Evolutionary conservation across 2,888 invertebrate species (phyloP).

Genomic region (Tethea ocularis): DNA sequence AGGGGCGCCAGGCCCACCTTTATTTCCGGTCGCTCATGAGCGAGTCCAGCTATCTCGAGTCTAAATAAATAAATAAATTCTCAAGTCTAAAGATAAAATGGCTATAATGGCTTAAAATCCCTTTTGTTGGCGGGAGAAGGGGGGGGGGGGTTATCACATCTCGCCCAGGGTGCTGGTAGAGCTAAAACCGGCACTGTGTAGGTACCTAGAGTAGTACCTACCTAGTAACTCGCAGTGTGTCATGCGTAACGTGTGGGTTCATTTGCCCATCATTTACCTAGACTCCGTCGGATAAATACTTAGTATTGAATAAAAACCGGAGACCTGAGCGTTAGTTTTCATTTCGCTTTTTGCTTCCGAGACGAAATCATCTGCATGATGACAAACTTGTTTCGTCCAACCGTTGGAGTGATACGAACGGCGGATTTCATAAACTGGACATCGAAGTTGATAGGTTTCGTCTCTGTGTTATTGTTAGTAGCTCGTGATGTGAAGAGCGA

Average conservation of each 20-base stretch:
- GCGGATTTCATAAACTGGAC: conserved; percentile 14
- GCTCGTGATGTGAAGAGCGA: conserved; percentile 40
- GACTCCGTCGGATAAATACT: conserved; percentile 15
- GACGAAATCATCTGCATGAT: conserved; percentile 40
- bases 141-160: no score
- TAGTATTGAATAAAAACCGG: conserved; percentile 50
- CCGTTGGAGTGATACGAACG: conserved; percentile 21
- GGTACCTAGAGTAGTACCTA: conserved; percentile 8
- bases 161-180: not conserved
- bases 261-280: conserved; percentile 48
- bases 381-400: conserved; percentile 38
- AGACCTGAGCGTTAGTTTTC: conserved; percentile 44
- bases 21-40: no score
- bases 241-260: conserved; percentile 24
- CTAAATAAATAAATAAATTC: no score
- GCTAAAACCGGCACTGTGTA: no score
- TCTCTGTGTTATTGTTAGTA: conserved; percentile 19
- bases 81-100: no score
- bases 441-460: conserved; percentile 13
- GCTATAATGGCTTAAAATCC: no score
- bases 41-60: no score
- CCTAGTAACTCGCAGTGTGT: conserved; percentile 19
- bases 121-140: no score
- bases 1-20: no score
- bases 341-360: conserved; percentile 52